Evolutionary conservation across 1,140 invertebrate genomes (phyloP), one percentile per base, ranked within the genome.

Genomic region (Lasioglossum baleicum): DNA sequence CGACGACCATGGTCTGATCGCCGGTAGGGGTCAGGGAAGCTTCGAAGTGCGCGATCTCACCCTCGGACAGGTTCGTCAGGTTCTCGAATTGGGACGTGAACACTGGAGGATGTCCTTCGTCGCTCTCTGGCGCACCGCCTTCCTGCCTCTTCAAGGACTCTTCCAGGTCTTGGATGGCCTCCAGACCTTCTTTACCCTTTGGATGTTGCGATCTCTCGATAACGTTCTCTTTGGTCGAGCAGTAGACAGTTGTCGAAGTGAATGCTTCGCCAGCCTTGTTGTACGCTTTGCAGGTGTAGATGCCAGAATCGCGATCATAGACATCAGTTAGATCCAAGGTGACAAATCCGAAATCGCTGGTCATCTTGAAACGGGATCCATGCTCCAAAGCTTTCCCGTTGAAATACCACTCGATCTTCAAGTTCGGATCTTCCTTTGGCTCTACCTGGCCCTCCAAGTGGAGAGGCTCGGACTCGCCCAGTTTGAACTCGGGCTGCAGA

Each of bases 351-450:
- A 99, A 99, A 86, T 99, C 98, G 90, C 95, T 97, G 0, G 96
- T 97, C 91, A 97, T 95, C 90, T 97, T 98, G 90, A 97, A 98
- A 73, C 97, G 94, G 8, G 97, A 96, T 83, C 96, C 97, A 90
- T 97, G 96, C 84, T 97, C 96, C 31, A 98, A 92, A 48, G 95
- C 94, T 93, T 98, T 98, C 56, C 97, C 97, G 90, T 98, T 98
- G 88, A 98, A 97, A 91, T 97, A 98, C 97, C 97, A 98, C 93
- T 98, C 97, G 76, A 98, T 96, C 86, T 96, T 97, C n/a, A 98
- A 94, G 89, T 98, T 97, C 4, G 99, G 99, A 95, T 99, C 99
- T 90, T 98, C 96, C 91, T 99, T 98, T 0, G 99, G 99, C 92
- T 98, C 97, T 8, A 99, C 97, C 89, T 97, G 96, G 66, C 96